Evolutionary conservation across 2,113 vertebrate species (phyloP).

Genomic region (Elachura formosa): DNA sequence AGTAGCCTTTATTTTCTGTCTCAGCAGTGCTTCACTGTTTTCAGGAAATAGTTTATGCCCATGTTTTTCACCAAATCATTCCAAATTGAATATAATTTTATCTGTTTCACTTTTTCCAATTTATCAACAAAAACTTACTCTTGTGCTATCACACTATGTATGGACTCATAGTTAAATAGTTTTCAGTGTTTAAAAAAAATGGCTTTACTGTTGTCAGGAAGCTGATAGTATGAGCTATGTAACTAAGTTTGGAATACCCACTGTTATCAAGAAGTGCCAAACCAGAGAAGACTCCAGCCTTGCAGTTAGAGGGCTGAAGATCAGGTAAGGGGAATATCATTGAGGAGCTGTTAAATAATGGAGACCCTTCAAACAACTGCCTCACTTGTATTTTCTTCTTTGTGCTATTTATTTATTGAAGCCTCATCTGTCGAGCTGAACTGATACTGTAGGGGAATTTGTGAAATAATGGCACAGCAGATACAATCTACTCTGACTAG

Average conservation of each 20-base stretch:
- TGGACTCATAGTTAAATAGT: not conserved
- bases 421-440: not conserved
- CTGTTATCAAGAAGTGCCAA: not conserved
- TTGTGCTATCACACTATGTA: not conserved
- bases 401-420: not conserved
- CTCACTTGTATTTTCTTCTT: not conserved
- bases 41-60: not conserved
- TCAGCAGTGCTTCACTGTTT: not conserved
- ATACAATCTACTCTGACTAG: not conserved
- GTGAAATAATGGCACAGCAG: not conserved
- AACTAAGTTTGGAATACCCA: not conserved
- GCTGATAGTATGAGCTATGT: not conserved
- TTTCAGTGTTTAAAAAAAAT: not conserved
- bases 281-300: not conserved
- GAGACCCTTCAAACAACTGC: not conserved
- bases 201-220: not conserved
- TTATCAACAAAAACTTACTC: not conserved
- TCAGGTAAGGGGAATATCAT: not conserved
- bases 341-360: not conserved
- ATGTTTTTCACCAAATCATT: not conserved
- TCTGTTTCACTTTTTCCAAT: not conserved
- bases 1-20: not conserved
- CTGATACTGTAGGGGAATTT: not conserved
- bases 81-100: not conserved
- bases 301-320: not conserved